Conservation (phyloP, 2,888 invertebrate genomes). For the Dugesia japonica region DNA sequence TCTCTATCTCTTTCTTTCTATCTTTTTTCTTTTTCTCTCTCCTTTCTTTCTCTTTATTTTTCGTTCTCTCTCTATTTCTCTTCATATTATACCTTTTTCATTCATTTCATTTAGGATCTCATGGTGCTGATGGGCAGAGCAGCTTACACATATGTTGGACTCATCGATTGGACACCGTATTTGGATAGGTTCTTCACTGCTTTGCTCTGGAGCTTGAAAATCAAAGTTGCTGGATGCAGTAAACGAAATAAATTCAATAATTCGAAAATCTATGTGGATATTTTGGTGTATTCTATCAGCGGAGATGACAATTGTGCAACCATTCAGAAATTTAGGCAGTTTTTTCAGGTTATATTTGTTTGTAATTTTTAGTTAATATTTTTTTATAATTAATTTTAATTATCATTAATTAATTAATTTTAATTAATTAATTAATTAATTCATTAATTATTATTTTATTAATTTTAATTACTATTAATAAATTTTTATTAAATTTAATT, state of each 20-base stretch:
- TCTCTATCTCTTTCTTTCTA: too few species aligned
- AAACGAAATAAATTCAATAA: conserved; percentile 1
- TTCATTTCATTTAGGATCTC: not conserved
- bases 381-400: not conserved
- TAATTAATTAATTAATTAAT: not conserved
- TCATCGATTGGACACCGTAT: not conserved
- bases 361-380: too few species aligned
- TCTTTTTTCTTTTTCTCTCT: too few species aligned
- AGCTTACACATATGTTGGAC: not conserved
- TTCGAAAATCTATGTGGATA: not conserved
- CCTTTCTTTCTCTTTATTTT: too few species aligned
- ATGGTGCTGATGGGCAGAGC: not conserved
- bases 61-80: too few species aligned
- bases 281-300: not conserved
- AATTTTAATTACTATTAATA: too few species aligned
- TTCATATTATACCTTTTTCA: too few species aligned
- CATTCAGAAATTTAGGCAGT: not conserved
- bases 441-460: too few species aligned
- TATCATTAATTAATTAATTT: not conserved
- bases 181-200: conserved; percentile 1
- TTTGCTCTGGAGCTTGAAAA: not conserved
- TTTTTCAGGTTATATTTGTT: not conserved
- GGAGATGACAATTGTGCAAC: not conserved
- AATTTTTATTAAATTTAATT: too few species aligned
- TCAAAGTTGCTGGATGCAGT: not conserved